Base-by-base conservation (phyloP, 1,140 invertebrate genomes). In the Leptinotarsa defecta region DNA sequence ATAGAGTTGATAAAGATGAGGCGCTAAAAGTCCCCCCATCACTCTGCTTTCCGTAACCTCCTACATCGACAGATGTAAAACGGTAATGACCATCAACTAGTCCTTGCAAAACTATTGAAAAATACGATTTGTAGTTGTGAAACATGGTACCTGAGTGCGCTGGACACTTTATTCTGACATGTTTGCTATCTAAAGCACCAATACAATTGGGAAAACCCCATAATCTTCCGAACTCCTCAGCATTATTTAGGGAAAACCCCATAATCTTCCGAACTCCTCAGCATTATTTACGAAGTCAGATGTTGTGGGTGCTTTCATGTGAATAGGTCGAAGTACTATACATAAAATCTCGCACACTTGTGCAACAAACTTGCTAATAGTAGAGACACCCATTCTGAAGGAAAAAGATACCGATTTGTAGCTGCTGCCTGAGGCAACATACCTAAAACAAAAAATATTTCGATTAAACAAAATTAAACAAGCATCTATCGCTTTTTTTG, bases 131-230 rank as follows among this genome's bases (percentile, higher is more conserved):
- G 62, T 75, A 75, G 17, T 75, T 75, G 52, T 22, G 64, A 63
- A n/a, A 75, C 19, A 71, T 48, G 4, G 19, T 43, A 17, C 74
- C 74, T 19, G 49, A 61, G 11, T 75, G 13, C 19, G 27, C 20
- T 17, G 74, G 74, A 57, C 78, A 71, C 61, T 76, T 74, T 49
- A 86, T 77, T 65, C 75, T 24, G n/a, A 86, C 76, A 76, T 86
- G 82, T 75, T 84, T 86, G 0, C 87, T 86, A 83, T 87, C 86
- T 5, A 87, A 78, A 19, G 85, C 82, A 67, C 84, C 82, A 27
- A 84, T 69, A 76, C 82, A 85, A 79, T 85, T 81, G 27, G 83
- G 82, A 49, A 85, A 81, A 79, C 84, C 81, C 74, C 82, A 81
- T 52, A 15, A 15, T 52, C 13, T 52, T 15, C 3, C 13, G n/a